Conservation (phyloP, 2,888 invertebrate species). For the Parnassius glacialis region DNA sequence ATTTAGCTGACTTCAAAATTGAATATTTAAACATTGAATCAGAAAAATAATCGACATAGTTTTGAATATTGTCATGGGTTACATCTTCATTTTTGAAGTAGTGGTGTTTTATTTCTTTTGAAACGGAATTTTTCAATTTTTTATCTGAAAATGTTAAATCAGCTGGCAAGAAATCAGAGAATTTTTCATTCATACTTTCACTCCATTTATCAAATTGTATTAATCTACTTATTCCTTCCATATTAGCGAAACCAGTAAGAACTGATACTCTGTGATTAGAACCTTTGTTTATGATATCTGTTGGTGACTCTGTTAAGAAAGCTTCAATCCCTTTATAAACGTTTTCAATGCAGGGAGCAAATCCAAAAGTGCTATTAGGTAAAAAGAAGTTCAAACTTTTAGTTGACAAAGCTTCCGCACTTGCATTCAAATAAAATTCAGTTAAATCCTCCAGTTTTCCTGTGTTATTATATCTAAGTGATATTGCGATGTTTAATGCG, state of each 20-base stretch:
- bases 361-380: conserved; percentile 68
- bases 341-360: conserved; percentile 67
- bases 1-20: conserved; percentile 61
- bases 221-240: conserved; percentile 69
- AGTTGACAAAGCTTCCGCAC: conserved; percentile 42
- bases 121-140: conserved; percentile 43
- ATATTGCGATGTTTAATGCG: conserved; percentile 61
- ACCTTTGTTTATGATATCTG: conserved; percentile 54
- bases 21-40: conserved; percentile 70
- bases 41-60: conserved; percentile 65
- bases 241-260: conserved; percentile 62
- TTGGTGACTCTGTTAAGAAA: conserved; percentile 63
- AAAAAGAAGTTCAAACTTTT: conserved; percentile 63
- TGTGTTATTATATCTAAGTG: conserved; percentile 61
- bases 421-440: conserved; percentile 61
- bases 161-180: conserved; percentile 62
- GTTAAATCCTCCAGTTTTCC: conserved; percentile 58
- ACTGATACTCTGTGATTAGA: conserved; percentile 52
- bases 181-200: conserved; percentile 63
- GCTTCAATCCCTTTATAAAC: conserved; percentile 48
- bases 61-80: conserved; percentile 46
- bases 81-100: conserved; percentile 61
- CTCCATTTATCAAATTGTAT: conserved; percentile 60
- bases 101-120: conserved; percentile 46
- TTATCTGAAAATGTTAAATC: conserved; percentile 53